Base-by-base conservation (phyloP, 2,797 vertebrate species). In the Acanthopagrus latus region DNA sequence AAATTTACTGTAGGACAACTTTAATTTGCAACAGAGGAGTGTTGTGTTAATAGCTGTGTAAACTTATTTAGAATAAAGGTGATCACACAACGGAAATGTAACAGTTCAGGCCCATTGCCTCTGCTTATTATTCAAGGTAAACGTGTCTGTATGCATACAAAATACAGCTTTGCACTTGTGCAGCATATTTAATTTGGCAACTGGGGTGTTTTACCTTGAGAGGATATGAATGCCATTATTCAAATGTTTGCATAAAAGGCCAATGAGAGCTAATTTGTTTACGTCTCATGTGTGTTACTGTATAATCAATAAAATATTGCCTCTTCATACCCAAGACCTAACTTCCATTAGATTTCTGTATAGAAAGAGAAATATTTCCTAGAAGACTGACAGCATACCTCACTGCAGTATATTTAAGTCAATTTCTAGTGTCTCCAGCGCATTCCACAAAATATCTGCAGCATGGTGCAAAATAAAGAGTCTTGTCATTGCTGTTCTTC, bases 131-230 rank as follows among this genome's bases (percentile, higher is more conserved):
- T 27, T 47, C 1, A 56, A 80, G 25, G 7, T 23, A 63, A 44
- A 64, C 38, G 48, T 44, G 20, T 60, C 23, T 76, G 7, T 7
- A 55, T 60, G 17, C 21, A 60, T 38, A 46, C 21, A 58, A 54
- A 55, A 64, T 21, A 48, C 23, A 70, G 41, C 38, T 64, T 25
- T 64, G 54, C 43, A 44, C 14, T 12, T 17, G 18, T 54, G 18
- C n/a, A 1, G 64, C 33, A 51, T 67, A 55, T 27, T 52, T 33
- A 8, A 44, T 80, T 25, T 66, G 21, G 12, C 62, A 20, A 54
- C 20, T 76, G 27, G 21, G 20, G 7, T 55, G 33, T 11, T 68
- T 58, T 47, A 57, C 27, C 52, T 68, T 44, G 14, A 73, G 55
- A 52, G 23, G 48, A 25, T 57, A 33, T 20, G 17, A 57, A 57